Evolutionary conservation across 2,888 invertebrate genomes (phyloP), one percentile per base, ranked within the genome.

Genomic region (Drosophila antonietae): DNA sequence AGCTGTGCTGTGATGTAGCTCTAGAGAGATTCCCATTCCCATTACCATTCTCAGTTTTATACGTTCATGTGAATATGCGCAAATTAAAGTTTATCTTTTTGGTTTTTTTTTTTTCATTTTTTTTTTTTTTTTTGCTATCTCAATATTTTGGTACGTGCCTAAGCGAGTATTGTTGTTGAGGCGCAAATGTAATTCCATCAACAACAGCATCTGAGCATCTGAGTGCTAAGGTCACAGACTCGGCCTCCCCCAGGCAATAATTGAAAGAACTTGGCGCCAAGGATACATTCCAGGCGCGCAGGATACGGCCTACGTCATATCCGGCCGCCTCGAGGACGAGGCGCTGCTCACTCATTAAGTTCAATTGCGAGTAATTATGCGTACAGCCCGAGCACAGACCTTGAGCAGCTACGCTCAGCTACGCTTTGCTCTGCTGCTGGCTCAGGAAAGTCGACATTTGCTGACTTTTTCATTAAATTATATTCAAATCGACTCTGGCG

Each of bases 181-280:
- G 52, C 61, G 39, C n/a, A 49, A 41, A 46, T 61, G 60, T 52
- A 15, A 60, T 43, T 55, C 20, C 52, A 47, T 59, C 46, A 58
- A 56, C 43, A 64, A 47, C 70, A 80, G 65, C 75, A 75, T 76
- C 71, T 67, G 68, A 76, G 65, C 66, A 76, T 57, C 64, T 68
- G 73, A 75, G 74, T 70, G 65, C 68, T 49, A 64, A 69, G 75
- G 83, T 85, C 83, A 72, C 62, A 64, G 63, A 57, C 64, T 67
- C 55, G 18, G 33, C 61, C 61, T 10, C 73, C 73, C 68, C 68
- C 51, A 37, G 76, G 70, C 80, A 75, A 83, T 72, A 75, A 83
- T 75, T 85, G 78, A 75, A 72, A 68, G 65, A 75, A 66, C 52
- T 73, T 51, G 57, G 58, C 70, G 57, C 66, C 75, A 84, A 88